These are phyloP conservation scores for Sebastes flavidus DNA, from an alignment of 2,797 vertebrate genomes.

Conservation along the genomic window DNA sequence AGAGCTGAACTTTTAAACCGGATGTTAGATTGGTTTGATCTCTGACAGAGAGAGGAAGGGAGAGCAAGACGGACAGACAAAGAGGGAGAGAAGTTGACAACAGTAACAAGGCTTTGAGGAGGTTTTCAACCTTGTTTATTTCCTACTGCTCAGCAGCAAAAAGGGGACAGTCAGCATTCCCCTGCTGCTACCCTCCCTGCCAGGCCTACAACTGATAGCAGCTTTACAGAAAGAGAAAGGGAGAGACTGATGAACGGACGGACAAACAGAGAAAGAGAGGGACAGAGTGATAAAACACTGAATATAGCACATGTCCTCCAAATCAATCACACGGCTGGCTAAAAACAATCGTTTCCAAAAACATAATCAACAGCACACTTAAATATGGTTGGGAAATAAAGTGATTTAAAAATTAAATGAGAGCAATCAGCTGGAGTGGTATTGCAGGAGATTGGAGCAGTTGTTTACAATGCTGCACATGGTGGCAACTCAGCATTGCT, in stretches of 20 bases:
- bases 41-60: constrained; percentile 21
- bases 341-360: background rate
- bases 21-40: constrained; percentile 46
- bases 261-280: background rate
- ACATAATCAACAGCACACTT: background rate
- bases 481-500: background rate
- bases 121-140: constrained; percentile 60
- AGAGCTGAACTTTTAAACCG: constrained; percentile 44
- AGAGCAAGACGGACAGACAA: constrained; percentile 9
- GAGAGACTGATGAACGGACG: background rate
- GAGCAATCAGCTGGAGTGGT: background rate
- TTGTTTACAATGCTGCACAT: background rate
- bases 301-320: background rate
- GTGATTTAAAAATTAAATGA: background rate
- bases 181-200: constrained; percentile 1
- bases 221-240: constrained; percentile 34
- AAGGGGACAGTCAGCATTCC: constrained; percentile 74
- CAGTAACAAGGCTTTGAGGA: constrained; percentile 27
- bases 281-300: background rate
- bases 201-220: constrained; percentile 31
- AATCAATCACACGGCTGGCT: background rate
- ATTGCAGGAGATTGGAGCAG: background rate
- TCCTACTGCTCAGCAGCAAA: constrained; percentile 73
- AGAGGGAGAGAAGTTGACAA: constrained; percentile 19
- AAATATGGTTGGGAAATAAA: background rate